Percentiles rank a stretch among this genome's conserved stretches.
Conservation (phyloP, 1,140 invertebrate genomes). For the Calosoma granatense region DNA sequence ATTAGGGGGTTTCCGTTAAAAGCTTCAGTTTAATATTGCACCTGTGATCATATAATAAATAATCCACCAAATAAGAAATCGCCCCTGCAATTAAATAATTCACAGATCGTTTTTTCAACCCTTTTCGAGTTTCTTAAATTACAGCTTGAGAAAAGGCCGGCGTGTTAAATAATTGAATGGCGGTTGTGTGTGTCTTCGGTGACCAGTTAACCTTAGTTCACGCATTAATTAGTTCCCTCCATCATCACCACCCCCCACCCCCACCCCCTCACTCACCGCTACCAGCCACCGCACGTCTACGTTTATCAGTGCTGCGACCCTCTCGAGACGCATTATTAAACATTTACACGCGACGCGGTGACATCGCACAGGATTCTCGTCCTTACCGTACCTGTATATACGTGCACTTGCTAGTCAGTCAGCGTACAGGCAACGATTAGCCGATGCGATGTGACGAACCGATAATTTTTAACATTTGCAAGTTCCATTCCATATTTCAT, state of each 20-base stretch:
- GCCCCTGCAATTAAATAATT: background rate
- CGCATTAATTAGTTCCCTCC: constrained; percentile 1
- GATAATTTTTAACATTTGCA: constrained; percentile 2
- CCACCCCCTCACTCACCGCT: background rate
- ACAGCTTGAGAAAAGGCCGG: background rate
- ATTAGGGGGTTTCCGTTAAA: too few species aligned
- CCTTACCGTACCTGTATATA: background rate
- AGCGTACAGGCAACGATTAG: background rate
- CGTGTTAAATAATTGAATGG: constrained; percentile 1
- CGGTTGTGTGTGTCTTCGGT: background rate
- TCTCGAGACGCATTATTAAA: constrained; percentile 4
- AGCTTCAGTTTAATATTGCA: too few species aligned
- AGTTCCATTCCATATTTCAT: background rate
- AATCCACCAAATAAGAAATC: background rate
- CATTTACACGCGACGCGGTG: constrained; percentile 4
- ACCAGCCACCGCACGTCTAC: background rate
- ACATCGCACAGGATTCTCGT: background rate
- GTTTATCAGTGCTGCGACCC: constrained; percentile 6
- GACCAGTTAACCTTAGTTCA: constrained; percentile 7
- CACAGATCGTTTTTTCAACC: background rate
- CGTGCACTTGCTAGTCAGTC: too few species aligned
- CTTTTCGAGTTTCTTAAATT: background rate
- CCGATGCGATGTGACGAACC: background rate
- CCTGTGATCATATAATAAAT: background rate
- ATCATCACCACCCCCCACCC: too few species aligned